A percentile compares a stretch with the other conserved stretches of the same genome.
These are phyloP conservation scores for Drosophila imparisetae DNA, from an alignment of 2,888 invertebrate species.

Conservation along the genomic window DNA sequence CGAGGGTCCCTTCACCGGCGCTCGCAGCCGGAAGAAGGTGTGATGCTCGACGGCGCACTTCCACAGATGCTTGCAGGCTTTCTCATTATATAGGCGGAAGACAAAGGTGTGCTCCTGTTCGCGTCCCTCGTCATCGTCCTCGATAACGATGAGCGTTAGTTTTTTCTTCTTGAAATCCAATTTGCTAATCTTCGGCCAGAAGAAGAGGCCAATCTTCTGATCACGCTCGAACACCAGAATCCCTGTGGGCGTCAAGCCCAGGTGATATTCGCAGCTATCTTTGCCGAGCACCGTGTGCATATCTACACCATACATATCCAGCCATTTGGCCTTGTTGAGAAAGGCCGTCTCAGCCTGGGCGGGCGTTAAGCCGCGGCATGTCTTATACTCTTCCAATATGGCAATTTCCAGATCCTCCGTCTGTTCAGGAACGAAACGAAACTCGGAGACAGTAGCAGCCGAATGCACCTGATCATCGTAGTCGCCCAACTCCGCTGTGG, in stretches of 20 bases:
- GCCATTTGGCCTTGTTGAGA: constrained; percentile 97
- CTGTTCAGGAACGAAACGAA: constrained; percentile 98
- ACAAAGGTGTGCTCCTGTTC: constrained; percentile 99
- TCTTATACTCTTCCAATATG: constrained; percentile 96
- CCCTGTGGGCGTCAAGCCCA: constrained; percentile 99
- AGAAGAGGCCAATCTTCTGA: constrained; percentile 98
- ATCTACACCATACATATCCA: constrained; percentile 99
- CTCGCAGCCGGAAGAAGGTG: constrained; percentile 97
- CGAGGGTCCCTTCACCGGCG: constrained; percentile 94
- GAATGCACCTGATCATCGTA: constrained; percentile 96
- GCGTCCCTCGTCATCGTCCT: constrained; percentile 98
- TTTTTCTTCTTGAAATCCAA: constrained; percentile 99
- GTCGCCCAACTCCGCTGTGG: constrained; percentile 97
- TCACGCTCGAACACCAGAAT: constrained; percentile 98
- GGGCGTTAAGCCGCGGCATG: constrained; percentile 93
- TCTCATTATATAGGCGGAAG: constrained; percentile 97
- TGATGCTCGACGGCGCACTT: constrained; percentile 99
- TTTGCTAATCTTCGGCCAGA: constrained; percentile 99
- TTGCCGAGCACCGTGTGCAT: constrained; percentile 99
- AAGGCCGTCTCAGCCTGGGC: constrained; percentile 98
- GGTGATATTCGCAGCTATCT: constrained; percentile 97
- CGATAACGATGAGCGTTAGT: constrained; percentile 97
- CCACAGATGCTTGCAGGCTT: constrained; percentile 99
- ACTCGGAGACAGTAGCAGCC: constrained; percentile 98
- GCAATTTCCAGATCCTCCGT: constrained; percentile 98